Evolutionary conservation across 1,140 invertebrate genomes (phyloP).

Genomic region (Heliothis virescens): DNA sequence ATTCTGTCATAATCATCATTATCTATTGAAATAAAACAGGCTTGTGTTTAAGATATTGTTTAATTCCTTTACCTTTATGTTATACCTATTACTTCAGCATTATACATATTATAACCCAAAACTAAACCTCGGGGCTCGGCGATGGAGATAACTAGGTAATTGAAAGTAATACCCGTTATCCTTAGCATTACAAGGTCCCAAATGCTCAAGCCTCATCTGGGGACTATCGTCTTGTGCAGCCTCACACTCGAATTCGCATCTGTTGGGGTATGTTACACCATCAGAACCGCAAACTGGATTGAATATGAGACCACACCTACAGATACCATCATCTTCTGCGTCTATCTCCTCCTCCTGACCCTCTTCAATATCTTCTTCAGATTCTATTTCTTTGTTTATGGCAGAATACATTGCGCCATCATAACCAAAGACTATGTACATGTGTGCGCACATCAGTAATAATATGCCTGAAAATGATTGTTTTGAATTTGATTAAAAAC

Average conservation of each 20-base stretch:
- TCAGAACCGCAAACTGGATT: background rate
- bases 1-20: no score
- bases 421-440: background rate
- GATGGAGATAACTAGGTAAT: no score
- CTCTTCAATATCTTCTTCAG: background rate
- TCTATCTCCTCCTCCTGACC: background rate
- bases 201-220: background rate
- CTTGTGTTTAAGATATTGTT: no score
- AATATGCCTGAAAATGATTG: background rate
- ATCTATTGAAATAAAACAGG: no score
- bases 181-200: background rate
- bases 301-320: background rate
- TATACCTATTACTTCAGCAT: no score
- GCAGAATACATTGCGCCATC: background rate
- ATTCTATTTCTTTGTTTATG: background rate
- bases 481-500: no score
- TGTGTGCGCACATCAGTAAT: background rate
- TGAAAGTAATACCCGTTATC: no score
- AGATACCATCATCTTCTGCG: background rate
- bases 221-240: background rate
- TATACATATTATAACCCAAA: no score
- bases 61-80: no score
- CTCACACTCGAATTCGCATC: background rate
- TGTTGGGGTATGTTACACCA: background rate
- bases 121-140: no score